Conservation (phyloP, 2,113 vertebrate genomes). For the Sylvia atricapilla region DNA sequence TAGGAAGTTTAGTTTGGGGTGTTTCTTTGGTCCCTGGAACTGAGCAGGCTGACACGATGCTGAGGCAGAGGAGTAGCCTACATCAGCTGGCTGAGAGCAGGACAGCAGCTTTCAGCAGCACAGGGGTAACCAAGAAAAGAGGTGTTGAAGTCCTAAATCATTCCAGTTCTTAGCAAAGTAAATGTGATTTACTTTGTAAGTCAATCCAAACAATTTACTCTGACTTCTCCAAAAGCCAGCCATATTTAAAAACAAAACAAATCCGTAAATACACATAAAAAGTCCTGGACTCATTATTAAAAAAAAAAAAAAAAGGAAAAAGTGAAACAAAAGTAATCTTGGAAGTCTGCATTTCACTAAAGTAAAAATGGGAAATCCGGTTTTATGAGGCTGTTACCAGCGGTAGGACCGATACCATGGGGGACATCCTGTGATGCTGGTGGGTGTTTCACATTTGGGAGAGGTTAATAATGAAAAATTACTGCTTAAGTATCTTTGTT, state of each 20-base stretch:
- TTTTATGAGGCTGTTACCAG: neutral
- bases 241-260: neutral
- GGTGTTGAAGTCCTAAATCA: neutral
- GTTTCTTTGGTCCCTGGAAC: neutral
- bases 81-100: neutral
- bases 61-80: neutral
- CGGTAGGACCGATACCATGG: neutral
- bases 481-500: neutral
- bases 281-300: neutral
- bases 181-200: neutral
- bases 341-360: neutral
- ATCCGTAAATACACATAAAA: neutral
- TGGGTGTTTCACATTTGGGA: neutral
- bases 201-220: neutral
- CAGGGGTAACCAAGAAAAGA: neutral
- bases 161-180: neutral
- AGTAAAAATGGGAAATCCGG: neutral
- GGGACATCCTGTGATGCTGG: neutral
- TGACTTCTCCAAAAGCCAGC: neutral
- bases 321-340: neutral
- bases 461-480: neutral
- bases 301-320: neutral
- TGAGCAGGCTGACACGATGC: neutral
- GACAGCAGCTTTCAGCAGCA: neutral
- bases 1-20: neutral